Percentiles rank a stretch among this genome's conserved stretches.
Conservation (phyloP, 1,140 invertebrate species). For the Pissodes strobi region DNA sequence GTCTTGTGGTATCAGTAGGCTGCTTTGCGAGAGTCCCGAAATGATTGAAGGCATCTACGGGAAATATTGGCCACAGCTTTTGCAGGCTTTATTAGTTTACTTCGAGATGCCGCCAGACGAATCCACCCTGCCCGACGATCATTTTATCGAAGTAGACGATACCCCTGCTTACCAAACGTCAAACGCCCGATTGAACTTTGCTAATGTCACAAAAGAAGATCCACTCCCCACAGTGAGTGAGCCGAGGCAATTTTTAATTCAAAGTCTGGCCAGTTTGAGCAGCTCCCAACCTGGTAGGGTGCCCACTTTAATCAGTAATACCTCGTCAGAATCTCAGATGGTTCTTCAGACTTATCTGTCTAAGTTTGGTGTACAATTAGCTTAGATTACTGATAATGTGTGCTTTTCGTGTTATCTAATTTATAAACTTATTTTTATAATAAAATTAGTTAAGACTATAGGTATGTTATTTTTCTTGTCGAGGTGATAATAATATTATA, state of each 20-base stretch:
- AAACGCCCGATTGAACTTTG: slow-evolving; percentile 87
- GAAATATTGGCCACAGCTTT: slow-evolving; percentile 64
- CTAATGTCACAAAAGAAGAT: slow-evolving; percentile 74
- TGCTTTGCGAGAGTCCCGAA: slow-evolving; percentile 76
- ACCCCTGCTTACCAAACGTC: slow-evolving; percentile 84
- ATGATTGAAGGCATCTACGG: slow-evolving; percentile 70
- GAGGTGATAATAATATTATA: too few species aligned
- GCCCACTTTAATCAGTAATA: slow-evolving; percentile 54
- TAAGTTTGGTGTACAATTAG: slow-evolving; percentile 52
- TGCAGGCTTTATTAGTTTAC: slow-evolving; percentile 78
- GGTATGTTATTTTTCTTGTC: too few species aligned
- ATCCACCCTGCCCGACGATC: slow-evolving; percentile 77
- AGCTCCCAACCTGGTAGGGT: slow-evolving; percentile 67
- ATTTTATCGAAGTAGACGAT: slow-evolving; percentile 86
- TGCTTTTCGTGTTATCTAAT: neutral
- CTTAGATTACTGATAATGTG: too few species aligned
- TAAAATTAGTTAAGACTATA: too few species aligned
- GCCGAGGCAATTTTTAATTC: slow-evolving; percentile 71
- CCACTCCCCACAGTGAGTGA: slow-evolving; percentile 70
- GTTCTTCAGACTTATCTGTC: slow-evolving; percentile 51
- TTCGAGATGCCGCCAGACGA: slow-evolving; percentile 90
- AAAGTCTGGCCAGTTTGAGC: slow-evolving; percentile 69
- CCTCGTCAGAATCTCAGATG: slow-evolving; percentile 46
- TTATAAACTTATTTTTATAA: slow-evolving; percentile 1
- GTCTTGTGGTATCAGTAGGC: slow-evolving; percentile 83